These are phyloP conservation scores for Lochmaea crataegi DNA, from an alignment of 2,888 invertebrate genomes.

Conservation along the genomic window DNA sequence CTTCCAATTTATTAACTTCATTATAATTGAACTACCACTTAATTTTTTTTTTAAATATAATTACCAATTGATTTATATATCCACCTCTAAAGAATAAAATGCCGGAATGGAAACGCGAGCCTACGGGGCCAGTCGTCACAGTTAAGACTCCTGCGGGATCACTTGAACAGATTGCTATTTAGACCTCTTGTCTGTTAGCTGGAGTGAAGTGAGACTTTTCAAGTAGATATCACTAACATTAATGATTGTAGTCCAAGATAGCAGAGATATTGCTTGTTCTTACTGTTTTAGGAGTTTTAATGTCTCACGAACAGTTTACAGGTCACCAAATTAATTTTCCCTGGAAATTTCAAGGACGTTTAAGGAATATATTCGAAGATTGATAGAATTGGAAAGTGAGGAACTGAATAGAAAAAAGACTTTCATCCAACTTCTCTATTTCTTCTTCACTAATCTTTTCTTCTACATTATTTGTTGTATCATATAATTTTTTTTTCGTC, in stretches of 20 bases:
- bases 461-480: too few relatives aligned
- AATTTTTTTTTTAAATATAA: not conserved
- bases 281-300: not conserved
- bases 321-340: too few relatives aligned
- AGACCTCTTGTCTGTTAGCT: conserved; percentile 26
- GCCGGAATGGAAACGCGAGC: conserved; percentile 45
- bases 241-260: conserved; percentile 32
- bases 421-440: too few relatives aligned
- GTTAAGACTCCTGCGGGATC: conserved; percentile 61
- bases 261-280: conserved; percentile 24
- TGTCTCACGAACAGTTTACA: too few relatives aligned
- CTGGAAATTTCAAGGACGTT: too few relatives aligned
- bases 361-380: too few relatives aligned
- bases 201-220: conserved; percentile 35
- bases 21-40: not conserved
- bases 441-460: too few relatives aligned
- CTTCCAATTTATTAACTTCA: too few relatives aligned
- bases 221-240: conserved; percentile 31
- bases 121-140: conserved; percentile 60
- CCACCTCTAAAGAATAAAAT: conserved; percentile 16
- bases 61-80: not conserved
- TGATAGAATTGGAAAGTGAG: too few relatives aligned
- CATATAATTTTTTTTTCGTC: too few relatives aligned
- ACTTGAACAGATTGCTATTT: conserved; percentile 62
- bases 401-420: too few relatives aligned